Conservation (phyloP, 2,797 vertebrate genomes). For the Channallabes apus region DNA sequence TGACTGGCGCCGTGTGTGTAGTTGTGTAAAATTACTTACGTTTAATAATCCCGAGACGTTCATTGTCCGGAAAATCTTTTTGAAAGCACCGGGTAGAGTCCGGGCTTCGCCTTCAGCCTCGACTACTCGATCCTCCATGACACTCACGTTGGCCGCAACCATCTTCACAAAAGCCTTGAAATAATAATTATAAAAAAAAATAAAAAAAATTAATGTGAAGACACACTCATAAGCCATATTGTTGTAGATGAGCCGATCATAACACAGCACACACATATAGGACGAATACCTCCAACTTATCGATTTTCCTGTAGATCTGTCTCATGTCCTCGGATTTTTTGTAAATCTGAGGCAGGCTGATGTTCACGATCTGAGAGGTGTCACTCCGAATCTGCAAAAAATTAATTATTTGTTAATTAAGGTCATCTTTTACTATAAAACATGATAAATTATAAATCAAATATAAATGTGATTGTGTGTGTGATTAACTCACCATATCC, state of each 20-base stretch:
- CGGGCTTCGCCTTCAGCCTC: conserved; percentile 88
- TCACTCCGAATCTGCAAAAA: conserved; percentile 81
- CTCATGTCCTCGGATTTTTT: conserved; percentile 87
- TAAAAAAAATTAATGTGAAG: neutral
- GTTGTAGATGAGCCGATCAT: neutral
- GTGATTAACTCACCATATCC: conserved; percentile 80
- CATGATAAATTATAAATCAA: neutral
- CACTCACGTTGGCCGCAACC: conserved; percentile 80
- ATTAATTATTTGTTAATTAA: neutral
- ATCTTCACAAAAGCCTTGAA: conserved; percentile 87
- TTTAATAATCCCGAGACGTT: conserved; percentile 83
- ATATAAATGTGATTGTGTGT: too few relatives aligned
- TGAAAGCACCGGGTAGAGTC: conserved; percentile 82
- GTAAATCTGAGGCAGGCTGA: conserved; percentile 87
- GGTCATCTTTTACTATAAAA: neutral
- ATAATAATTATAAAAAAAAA: neutral
- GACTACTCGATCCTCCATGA: conserved; percentile 88
- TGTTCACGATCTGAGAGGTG: conserved; percentile 87
- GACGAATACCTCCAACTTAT: conserved; percentile 84
- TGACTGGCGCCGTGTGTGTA: too few relatives aligned
- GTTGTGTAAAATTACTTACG: conserved; percentile 62
- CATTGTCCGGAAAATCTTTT: conserved; percentile 88
- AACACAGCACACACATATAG: too few relatives aligned
- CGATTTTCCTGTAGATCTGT: conserved; percentile 87
- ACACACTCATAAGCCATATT: too few relatives aligned